Base-by-base conservation (phyloP, 2,888 invertebrate species). In the Torymus auratus region DNA sequence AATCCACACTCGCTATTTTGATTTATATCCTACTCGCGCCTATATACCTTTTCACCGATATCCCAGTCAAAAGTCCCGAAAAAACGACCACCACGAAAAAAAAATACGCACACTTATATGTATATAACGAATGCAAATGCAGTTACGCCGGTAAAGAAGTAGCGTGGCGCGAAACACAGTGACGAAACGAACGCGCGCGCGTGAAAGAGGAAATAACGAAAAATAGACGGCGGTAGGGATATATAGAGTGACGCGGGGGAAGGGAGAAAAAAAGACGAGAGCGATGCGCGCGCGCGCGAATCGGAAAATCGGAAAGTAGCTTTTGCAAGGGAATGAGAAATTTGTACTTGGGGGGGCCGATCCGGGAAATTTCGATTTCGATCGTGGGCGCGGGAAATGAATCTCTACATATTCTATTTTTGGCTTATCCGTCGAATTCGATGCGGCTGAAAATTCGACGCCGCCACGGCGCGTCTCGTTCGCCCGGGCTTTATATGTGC, bases 371-470 rank as follows among this genome's bases (percentile, higher is more conserved):
- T 81, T 77, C 78, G 68, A 81, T 81, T 76, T 74, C 74, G 73
- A 81, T 81, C 60, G 77, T 7, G 7, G 41, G 7, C 0, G 7
- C 0, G 41, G 41, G 64, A 78, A 78, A 81, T 81, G 81, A 81
- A 81, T 78, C 78, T 70, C 70, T 81, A 70, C 78, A 78, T 78
- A 81, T 78, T 81, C 73, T 81, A 81, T 81, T 81, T 81, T 81
- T 74, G 70, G 74, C 73, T 78, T 55, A 78, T 78, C 81, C 65
- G 65, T 69, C 65, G 50, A 67, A 77, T 65, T 73, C 60, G 78
- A 60, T 61, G 70, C 50, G 74, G 78, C 65, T 78, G 81, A 65
- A 76, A 71, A 76, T 80, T 72, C 67, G 41, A 41, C 41, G 41
- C 41, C 41, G 41, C 41, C 7, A 41, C 75, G 71, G 65, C 80